These are phyloP conservation scores for Meta bourneti DNA, from an alignment of 2,888 invertebrate genomes.

Conservation along the genomic window DNA sequence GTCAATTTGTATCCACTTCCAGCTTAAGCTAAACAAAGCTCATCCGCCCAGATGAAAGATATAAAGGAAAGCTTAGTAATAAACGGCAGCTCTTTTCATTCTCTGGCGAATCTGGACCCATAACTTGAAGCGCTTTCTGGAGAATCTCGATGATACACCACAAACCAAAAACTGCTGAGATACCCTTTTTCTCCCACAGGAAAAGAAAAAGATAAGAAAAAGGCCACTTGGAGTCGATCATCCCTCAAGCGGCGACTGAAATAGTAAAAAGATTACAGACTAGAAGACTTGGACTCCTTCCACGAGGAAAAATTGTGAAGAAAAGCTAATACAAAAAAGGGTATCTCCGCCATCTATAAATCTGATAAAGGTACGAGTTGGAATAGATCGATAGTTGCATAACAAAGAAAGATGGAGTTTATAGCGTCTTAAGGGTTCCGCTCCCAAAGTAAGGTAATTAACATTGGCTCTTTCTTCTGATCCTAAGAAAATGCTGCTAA, in stretches of 20 bases:
- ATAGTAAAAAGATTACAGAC: not conserved
- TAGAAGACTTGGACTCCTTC: constrained; percentile 3
- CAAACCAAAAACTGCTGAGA: not conserved
- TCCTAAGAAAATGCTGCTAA: not conserved
- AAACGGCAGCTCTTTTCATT: not conserved
- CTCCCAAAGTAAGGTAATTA: not conserved
- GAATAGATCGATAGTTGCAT: not conserved
- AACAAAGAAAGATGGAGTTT: not conserved
- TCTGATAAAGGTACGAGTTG: constrained; percentile 16
- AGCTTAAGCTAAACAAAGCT: not conserved
- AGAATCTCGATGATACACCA: not conserved
- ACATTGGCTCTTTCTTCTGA: not conserved
- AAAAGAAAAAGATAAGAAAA: constrained; percentile 1
- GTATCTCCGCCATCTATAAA: not conserved
- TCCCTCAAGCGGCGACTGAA: constrained; percentile 6
- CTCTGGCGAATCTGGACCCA: not conserved
- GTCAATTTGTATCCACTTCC: no score
- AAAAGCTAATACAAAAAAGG: not conserved
- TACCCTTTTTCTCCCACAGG: not conserved
- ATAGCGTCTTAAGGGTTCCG: not conserved
- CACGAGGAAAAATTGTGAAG: constrained; percentile 3
- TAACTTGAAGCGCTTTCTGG: not conserved
- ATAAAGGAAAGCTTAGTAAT: not conserved
- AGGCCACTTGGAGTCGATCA: constrained; percentile 6
- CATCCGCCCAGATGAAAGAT: not conserved